These are phyloP conservation scores for Ptilorrhoa leucosticta DNA, from an alignment of 2,113 vertebrate species.

Conservation along the genomic window DNA sequence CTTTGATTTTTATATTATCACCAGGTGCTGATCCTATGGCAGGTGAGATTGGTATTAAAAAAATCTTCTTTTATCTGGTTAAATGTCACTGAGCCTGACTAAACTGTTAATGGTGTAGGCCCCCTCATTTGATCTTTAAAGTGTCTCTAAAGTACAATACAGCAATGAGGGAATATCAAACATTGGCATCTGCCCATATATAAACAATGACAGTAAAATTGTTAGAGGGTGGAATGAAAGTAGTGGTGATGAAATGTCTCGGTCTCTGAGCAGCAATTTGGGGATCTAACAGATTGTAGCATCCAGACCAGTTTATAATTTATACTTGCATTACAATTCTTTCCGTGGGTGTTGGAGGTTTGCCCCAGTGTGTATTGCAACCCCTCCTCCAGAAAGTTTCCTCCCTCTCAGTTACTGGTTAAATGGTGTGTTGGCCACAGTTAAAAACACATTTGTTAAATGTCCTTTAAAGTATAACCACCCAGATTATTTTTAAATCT, in stretches of 20 bases:
- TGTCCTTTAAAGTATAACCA: background rate
- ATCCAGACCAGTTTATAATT: constrained; percentile 1
- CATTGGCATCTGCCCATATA: background rate
- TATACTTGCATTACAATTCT: background rate
- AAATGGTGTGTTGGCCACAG: background rate
- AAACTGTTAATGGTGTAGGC: background rate
- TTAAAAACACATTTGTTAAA: background rate
- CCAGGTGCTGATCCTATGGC: constrained; percentile 91
- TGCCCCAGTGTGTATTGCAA: background rate
- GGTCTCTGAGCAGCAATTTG: background rate
- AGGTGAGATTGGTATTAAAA: constrained; percentile 71
- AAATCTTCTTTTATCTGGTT: background rate
- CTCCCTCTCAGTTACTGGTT: background rate
- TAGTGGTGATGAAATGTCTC: background rate
- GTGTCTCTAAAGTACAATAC: background rate
- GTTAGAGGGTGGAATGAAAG: background rate
- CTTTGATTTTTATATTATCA: constrained; percentile 89
- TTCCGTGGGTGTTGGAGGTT: background rate
- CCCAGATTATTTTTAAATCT: constrained; percentile 6
- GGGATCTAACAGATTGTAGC: background rate
- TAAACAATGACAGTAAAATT: background rate
- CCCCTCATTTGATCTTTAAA: background rate
- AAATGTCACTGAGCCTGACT: background rate
- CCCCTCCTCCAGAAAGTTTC: background rate
- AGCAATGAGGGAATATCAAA: background rate